Evolutionary conservation across 2,113 vertebrate genomes (phyloP).

Genomic region (Neotoma lepida): DNA sequence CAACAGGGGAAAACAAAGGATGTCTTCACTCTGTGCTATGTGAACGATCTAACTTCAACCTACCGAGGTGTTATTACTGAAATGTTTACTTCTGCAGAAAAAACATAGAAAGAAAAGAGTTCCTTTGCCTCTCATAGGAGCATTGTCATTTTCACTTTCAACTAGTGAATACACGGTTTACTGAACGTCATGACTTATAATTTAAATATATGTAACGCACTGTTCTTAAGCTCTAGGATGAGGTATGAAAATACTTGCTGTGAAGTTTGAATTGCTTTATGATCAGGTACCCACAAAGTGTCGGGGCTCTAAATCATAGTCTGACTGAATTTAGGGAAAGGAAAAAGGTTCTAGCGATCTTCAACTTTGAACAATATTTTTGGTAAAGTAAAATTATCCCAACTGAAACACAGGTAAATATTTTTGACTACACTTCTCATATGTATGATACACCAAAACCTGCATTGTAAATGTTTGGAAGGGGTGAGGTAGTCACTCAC

Average conservation of each 20-base stretch:
- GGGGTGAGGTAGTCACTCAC: slow-evolving; percentile 53
- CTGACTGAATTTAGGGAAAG: slow-evolving; percentile 48
- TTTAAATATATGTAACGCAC: background rate
- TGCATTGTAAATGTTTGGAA: slow-evolving; percentile 69
- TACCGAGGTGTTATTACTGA: background rate
- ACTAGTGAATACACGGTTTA: background rate
- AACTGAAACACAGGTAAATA: slow-evolving; percentile 71
- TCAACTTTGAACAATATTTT: slow-evolving; percentile 55
- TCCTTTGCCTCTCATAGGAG: background rate
- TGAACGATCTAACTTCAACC: background rate
- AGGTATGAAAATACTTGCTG: background rate
- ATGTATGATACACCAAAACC: slow-evolving; percentile 40
- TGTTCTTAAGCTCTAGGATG: background rate
- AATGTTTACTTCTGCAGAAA: background rate
- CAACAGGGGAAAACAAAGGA: background rate
- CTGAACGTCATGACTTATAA: background rate
- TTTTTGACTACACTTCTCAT: slow-evolving; percentile 68
- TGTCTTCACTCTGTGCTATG: background rate
- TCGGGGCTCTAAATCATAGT: background rate
- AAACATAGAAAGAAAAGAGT: background rate
- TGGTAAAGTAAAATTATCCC: slow-evolving; percentile 59
- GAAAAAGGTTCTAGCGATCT: background rate
- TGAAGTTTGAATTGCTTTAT: slow-evolving; percentile 1
- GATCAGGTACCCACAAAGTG: background rate
- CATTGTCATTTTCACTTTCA: background rate